phyloP scores from a whole-genome alignment of 1,140 invertebrate species.

The Acromyrmex charruanus region DNA sequence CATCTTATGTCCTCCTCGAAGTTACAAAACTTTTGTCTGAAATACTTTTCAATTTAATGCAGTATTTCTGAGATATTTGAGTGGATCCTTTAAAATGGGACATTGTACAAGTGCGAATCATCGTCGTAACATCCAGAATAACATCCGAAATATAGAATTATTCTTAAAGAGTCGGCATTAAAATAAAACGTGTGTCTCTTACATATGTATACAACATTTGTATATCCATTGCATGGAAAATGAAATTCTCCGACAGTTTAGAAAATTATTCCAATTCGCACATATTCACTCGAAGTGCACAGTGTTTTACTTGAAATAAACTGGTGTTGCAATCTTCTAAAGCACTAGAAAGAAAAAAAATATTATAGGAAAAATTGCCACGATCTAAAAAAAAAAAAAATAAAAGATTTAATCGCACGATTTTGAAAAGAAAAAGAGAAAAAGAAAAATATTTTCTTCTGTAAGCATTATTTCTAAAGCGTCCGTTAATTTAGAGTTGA shows the following conservation, averaged over 20 bases:
- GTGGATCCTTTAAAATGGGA: too few relatives aligned
- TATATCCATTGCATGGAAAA: constrained; percentile 25
- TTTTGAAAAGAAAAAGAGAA: constrained; percentile 6
- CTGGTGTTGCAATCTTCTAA: background rate
- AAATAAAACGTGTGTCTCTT: background rate
- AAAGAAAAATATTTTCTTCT: background rate
- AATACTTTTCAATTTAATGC: too few relatives aligned
- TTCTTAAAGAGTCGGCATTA: constrained; percentile 9
- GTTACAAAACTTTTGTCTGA: too few relatives aligned
- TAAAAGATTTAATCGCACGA: background rate
- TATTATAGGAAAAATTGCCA: background rate
- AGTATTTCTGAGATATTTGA: too few relatives aligned
- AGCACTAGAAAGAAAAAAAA: background rate
- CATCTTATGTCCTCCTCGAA: too few relatives aligned
- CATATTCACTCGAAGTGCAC: background rate
- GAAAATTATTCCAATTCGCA: constrained; percentile 1
- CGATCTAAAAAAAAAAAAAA: background rate
- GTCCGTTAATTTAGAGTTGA: background rate
- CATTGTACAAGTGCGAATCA: background rate
- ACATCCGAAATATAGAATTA: constrained; percentile 46
- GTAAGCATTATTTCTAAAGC: constrained; percentile 21
- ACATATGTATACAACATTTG: constrained; percentile 1
- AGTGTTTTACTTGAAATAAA: constrained; percentile 2
- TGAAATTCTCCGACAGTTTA: background rate
- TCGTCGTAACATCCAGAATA: background rate